These are phyloP conservation scores for Petrocephalus microphthalmus DNA, from an alignment of 2,113 vertebrate species.

Conservation along the genomic window DNA sequence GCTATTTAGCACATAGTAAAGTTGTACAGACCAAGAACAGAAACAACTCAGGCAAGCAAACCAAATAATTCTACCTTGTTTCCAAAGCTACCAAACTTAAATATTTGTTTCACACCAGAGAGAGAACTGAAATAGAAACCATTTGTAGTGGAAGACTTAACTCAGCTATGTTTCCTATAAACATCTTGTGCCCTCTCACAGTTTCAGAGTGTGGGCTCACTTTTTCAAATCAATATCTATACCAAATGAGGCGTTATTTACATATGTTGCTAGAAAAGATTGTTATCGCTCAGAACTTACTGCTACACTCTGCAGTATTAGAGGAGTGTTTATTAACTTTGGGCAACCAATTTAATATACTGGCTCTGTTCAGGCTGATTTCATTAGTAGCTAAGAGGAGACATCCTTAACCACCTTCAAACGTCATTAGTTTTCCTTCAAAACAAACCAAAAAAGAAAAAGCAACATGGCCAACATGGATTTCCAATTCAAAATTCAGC, in stretches of 20 bases:
- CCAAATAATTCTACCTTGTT: background rate
- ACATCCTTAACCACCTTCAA: background rate
- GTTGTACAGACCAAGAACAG: background rate
- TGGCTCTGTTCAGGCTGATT: background rate
- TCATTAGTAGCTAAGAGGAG: background rate
- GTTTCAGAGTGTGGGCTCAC: background rate
- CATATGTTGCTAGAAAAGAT: background rate
- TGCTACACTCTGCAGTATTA: background rate
- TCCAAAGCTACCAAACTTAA: background rate
- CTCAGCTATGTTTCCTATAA: background rate
- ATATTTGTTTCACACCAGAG: background rate
- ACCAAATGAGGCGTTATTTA: conserved; percentile 4
- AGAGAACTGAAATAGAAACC: background rate
- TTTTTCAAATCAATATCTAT: background rate
- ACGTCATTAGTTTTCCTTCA: background rate
- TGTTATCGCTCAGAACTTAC: background rate
- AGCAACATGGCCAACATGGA: background rate
- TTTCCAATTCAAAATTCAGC: background rate
- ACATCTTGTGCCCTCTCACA: background rate
- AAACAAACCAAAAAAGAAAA: background rate
- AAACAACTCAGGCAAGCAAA: background rate
- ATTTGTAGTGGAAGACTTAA: background rate
- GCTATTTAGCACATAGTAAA: background rate
- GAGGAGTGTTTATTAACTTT: background rate
- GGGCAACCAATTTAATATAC: background rate